These are phyloP conservation scores for Charadrius vociferus DNA, from an alignment of 2,113 vertebrate genomes.

Conservation along the genomic window DNA sequence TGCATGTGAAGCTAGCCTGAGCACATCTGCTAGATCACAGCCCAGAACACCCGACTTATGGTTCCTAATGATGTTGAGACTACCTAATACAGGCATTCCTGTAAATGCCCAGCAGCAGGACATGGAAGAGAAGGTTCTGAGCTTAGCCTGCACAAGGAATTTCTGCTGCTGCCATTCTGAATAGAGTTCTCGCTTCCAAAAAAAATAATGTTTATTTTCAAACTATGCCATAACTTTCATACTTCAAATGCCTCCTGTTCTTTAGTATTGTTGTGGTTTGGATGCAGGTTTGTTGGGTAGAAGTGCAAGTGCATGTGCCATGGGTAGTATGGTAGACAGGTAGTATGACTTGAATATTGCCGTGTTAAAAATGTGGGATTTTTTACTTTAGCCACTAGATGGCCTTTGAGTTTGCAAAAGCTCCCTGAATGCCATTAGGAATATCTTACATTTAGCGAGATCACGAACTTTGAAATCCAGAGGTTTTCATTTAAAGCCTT, in stretches of 20 bases:
- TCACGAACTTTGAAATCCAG: background rate
- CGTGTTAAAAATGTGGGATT: background rate
- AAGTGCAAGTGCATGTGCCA: background rate
- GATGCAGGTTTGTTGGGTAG: background rate
- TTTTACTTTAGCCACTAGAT: constrained; percentile 60
- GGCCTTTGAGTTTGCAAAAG: constrained; percentile 51
- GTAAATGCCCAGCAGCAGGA: background rate
- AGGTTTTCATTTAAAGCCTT: background rate
- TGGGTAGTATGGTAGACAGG: background rate
- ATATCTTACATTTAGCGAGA: background rate
- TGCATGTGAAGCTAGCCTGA: background rate
- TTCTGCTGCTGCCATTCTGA: background rate
- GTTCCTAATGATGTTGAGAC: background rate
- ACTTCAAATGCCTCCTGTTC: background rate
- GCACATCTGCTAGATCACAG: background rate
- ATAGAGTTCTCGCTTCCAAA: background rate
- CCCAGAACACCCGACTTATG: background rate
- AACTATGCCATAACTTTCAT: background rate
- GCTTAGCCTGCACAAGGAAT: background rate
- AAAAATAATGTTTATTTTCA: background rate
- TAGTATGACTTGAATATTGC: background rate
- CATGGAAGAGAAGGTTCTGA: background rate
- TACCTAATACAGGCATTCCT: background rate
- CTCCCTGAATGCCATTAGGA: background rate
- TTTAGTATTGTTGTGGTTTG: background rate